Evolutionary conservation across 2,888 invertebrate genomes (phyloP).

Genomic region (Lordiphosa fenestrarum): DNA sequence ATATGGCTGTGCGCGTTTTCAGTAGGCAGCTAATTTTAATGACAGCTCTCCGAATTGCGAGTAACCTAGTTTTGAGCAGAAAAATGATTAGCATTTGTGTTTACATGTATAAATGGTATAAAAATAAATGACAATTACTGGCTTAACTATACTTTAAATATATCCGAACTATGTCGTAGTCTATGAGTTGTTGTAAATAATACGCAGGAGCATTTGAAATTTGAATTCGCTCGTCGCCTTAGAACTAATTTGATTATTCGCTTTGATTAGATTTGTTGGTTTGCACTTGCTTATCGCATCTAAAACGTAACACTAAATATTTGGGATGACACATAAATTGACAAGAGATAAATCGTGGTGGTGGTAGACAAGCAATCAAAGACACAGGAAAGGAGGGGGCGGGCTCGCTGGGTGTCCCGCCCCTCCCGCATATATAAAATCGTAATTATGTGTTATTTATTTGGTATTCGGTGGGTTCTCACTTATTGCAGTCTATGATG

Average conservation of each 20-base stretch:
- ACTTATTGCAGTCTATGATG: slow-evolving; percentile 74
- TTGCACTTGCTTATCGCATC: slow-evolving; percentile 45
- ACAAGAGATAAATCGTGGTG: slow-evolving; percentile 42
- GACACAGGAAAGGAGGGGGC: slow-evolving; percentile 25
- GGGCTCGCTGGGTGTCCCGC: slow-evolving; percentile 12
- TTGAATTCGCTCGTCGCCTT: background rate
- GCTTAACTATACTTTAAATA: background rate
- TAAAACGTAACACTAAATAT: slow-evolving; percentile 47
- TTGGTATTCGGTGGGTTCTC: slow-evolving; percentile 16
- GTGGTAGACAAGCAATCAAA: slow-evolving; percentile 17
- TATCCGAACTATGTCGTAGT: slow-evolving; percentile 9
- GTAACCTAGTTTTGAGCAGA: no score
- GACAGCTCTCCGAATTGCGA: no score
- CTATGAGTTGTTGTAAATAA: slow-evolving; percentile 3
- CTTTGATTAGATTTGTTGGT: slow-evolving; percentile 62
- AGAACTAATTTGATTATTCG: slow-evolving; percentile 57
- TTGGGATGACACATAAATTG: slow-evolving; percentile 61
- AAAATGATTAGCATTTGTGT: no score
- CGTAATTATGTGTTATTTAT: background rate
- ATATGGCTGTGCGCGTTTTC: no score
- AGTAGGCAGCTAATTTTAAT: no score
- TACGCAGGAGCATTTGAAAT: background rate
- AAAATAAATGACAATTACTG: slow-evolving; percentile 10
- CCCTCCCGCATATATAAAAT: background rate
- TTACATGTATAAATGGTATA: slow-evolving; percentile 10